Evolutionary conservation across 2,113 vertebrate species (phyloP).

Genomic region (Todiramphus saurophagus): DNA sequence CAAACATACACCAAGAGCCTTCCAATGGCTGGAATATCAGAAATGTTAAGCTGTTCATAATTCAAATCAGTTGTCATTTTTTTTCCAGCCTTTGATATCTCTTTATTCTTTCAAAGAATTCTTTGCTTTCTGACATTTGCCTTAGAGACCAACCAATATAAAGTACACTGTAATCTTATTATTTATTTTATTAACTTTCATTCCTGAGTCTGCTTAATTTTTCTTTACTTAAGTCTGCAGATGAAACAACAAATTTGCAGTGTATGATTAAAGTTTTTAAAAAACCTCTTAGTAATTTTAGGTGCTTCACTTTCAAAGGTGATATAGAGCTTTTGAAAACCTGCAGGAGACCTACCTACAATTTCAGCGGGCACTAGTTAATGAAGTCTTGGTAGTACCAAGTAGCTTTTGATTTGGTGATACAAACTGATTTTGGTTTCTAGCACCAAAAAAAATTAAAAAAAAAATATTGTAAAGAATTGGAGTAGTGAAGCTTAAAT

Average conservation of each 20-base stretch:
- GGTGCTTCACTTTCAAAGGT: background rate
- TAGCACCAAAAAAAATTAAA: background rate
- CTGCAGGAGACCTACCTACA: background rate
- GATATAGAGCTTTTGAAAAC: background rate
- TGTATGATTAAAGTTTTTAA: background rate
- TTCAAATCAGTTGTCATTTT: background rate
- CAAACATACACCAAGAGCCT: background rate
- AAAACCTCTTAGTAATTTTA: background rate
- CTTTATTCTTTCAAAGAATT: constrained; percentile 17
- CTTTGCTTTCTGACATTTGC: background rate
- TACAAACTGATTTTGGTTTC: background rate
- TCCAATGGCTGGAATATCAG: background rate
- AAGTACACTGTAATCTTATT: background rate
- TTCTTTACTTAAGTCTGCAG: constrained; percentile 23
- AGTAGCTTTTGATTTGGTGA: background rate
- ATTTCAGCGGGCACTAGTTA: background rate
- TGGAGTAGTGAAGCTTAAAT: background rate
- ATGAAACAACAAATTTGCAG: constrained; percentile 51
- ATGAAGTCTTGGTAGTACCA: background rate
- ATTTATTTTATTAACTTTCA: constrained; percentile 38
- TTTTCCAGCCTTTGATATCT: background rate
- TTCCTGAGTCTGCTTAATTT: constrained; percentile 31
- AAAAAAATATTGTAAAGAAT: background rate
- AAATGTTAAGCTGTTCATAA: constrained; percentile 2
- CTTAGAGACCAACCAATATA: background rate